These are phyloP conservation scores for Pachyramphus minor DNA, from an alignment of 2,113 vertebrate genomes.

Conservation along the genomic window DNA sequence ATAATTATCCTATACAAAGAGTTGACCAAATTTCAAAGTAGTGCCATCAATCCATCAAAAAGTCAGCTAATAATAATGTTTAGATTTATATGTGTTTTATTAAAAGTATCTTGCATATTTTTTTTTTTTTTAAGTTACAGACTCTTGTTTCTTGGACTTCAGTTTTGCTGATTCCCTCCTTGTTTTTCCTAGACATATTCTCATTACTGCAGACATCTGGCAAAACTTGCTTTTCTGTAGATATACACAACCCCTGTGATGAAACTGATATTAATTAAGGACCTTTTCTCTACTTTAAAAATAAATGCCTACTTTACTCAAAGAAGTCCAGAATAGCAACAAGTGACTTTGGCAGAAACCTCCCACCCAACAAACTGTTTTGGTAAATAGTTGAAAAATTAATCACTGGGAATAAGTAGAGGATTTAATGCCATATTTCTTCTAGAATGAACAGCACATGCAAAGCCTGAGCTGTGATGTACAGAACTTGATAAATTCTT, in stretches of 20 bases:
- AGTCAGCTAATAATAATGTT: background rate
- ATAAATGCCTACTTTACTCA: background rate
- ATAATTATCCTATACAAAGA: background rate
- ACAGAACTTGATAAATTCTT: background rate
- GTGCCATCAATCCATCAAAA: background rate
- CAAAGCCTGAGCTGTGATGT: background rate
- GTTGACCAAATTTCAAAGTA: background rate
- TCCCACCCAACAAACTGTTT: rapidly evolving
- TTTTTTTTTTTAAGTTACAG: background rate
- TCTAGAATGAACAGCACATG: background rate
- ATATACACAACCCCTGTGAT: background rate
- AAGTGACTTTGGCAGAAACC: background rate
- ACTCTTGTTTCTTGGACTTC: background rate
- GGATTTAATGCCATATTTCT: background rate
- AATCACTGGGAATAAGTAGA: background rate
- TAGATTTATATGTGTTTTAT: background rate
- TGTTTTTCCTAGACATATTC: background rate
- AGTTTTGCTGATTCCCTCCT: background rate
- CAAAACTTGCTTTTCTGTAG: background rate
- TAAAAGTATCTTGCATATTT: background rate
- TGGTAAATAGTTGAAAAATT: background rate
- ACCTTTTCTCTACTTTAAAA: background rate
- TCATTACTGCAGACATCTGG: background rate
- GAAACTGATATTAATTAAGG: background rate
- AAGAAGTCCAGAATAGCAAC: background rate